Evolutionary conservation across 2,113 vertebrate species (phyloP).

Genomic region (Poecile atricapillus): DNA sequence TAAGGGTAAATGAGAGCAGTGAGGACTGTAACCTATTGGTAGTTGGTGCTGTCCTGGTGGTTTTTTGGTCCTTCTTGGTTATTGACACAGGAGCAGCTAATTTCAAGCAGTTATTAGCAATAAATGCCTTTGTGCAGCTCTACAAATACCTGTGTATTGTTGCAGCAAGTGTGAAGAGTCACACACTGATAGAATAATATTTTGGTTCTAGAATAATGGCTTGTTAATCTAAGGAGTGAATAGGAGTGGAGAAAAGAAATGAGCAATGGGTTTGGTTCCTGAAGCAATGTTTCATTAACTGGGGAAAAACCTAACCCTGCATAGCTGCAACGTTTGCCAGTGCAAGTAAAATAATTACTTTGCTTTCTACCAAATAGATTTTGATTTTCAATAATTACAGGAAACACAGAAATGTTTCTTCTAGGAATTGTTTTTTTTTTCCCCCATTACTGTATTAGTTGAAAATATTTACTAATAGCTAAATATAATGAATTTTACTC

Average conservation of each 20-base stretch:
- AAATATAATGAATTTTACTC: not conserved
- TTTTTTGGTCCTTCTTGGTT: not conserved
- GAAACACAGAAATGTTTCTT: not conserved
- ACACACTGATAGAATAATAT: not conserved
- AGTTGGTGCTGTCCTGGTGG: not conserved
- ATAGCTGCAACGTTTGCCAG: not conserved
- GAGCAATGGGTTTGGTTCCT: not conserved
- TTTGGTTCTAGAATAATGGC: not conserved
- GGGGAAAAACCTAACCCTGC: no score
- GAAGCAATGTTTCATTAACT: not conserved
- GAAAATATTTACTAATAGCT: not conserved
- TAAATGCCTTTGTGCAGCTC: not conserved
- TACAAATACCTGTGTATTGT: not conserved
- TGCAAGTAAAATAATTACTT: not conserved
- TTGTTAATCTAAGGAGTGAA: not conserved
- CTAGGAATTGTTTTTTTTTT: not conserved
- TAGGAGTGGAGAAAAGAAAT: not conserved
- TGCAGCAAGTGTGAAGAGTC: not conserved
- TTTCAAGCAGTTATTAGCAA: not conserved
- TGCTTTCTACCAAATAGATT: not conserved
- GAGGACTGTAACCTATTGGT: not conserved
- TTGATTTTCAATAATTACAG: not conserved
- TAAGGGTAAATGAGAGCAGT: not conserved
- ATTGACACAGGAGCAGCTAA: not conserved
- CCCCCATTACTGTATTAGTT: not conserved